phyloP scores from a whole-genome alignment of 2,888 invertebrate species.

The Drosophila cognata region DNA sequence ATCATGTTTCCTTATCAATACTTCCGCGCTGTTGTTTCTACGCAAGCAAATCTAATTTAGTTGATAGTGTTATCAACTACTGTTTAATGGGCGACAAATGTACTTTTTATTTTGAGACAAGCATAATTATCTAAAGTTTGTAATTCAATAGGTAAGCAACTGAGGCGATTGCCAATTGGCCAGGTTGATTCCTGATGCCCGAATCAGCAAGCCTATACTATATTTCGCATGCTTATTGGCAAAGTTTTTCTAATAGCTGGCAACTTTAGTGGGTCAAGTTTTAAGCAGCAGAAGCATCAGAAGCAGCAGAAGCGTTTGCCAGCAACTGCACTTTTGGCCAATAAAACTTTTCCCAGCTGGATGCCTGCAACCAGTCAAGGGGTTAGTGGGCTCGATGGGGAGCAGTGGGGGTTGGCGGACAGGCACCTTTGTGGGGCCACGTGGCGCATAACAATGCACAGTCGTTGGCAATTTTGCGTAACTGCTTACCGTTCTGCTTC shows the following conservation, averaged over 20 bases:
- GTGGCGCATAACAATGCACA: constrained; percentile 78
- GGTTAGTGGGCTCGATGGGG: background rate
- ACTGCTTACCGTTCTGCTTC: constrained; percentile 73
- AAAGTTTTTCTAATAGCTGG: constrained; percentile 61
- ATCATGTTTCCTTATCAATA: background rate
- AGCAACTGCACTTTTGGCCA: constrained; percentile 64
- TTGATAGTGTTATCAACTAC: background rate
- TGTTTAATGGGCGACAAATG: background rate
- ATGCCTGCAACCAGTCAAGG: constrained; percentile 35
- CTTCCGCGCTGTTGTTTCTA: background rate
- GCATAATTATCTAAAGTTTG: constrained; percentile 6
- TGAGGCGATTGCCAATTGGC: constrained; percentile 20
- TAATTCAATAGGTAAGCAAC: constrained; percentile 13
- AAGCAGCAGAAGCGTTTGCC: constrained; percentile 12
- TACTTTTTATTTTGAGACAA: background rate
- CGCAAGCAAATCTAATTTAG: background rate
- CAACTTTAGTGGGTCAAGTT: constrained; percentile 69
- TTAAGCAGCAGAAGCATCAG: constrained; percentile 38
- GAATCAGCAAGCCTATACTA: constrained; percentile 15
- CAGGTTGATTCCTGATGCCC: background rate
- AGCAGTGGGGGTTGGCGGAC: background rate
- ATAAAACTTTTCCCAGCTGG: constrained; percentile 67
- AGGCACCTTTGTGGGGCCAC: constrained; percentile 64
- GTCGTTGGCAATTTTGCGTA: constrained; percentile 79
- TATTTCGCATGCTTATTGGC: constrained; percentile 64